Base-by-base conservation (phyloP, 2,797 vertebrate species). In the Malurus leucopterus region DNA sequence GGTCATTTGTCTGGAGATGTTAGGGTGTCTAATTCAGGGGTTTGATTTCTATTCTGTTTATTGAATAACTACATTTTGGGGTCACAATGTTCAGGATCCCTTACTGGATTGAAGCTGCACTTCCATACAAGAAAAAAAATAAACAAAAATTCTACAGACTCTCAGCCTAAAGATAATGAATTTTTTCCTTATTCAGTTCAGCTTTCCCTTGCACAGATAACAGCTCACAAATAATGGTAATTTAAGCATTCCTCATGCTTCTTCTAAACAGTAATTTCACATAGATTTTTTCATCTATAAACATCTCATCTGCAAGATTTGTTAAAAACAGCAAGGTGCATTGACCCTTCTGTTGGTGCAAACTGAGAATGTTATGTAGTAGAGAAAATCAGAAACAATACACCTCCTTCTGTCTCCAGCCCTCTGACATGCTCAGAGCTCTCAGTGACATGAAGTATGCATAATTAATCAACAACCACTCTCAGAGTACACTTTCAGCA, bases 381-480 rank as follows among this genome's bases (percentile, higher is more conserved):
- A 69, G 16, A 72, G 59, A 94, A 93, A 92, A 90, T 90, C 74
- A 92, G 89, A 91, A 95, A 90, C 54, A 71, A 78, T 92, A 53
- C 53, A 64, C 64, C 73, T 86, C 68, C 79, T 86, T 70, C 89
- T 84, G 57, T 86, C 68, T 92, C 75, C 65, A 95, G 22, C n/a
- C 22, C 36, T 79, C 67, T 90, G 86, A 93, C 74, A 79, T 92
- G 73, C 70, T 94, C 83, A 82, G 90, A 89, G 90, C 90, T 91
- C 85, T 92, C 9, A 8, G 32, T 93, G 80, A 87, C 88, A 88
- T 73, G 78, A 68, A 86, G 57, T 85, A 90, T 94, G 74, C 92
- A 95, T 95, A 95, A 93, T 95, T 94, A 94, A 96, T 94, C 92
- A 93, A 81, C 80, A 94, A 64, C 73, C 57, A 78, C 84, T 84